phyloP scores from a whole-genome alignment of 2,113 vertebrate species.

The Haemorhous mexicanus region DNA sequence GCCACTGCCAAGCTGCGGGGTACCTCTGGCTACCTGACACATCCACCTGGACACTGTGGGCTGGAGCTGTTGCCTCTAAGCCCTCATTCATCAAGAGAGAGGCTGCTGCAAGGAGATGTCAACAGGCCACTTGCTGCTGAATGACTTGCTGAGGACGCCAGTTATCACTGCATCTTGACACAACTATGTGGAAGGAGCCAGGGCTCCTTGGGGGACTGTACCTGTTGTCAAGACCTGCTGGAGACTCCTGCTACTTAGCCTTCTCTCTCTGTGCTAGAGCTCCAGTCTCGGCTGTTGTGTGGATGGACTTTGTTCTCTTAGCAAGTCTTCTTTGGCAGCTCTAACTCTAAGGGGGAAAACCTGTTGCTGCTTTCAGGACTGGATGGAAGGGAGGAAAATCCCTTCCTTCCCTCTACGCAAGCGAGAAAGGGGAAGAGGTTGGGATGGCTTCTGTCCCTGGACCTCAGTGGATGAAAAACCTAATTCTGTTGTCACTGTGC shows the following conservation, averaged over 20 bases:
- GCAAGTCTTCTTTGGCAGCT: background rate
- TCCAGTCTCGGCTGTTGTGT: background rate
- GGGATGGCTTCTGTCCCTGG: background rate
- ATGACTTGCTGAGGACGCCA: slow-evolving; percentile 6
- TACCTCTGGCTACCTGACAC: slow-evolving; percentile 32
- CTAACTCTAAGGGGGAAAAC: background rate
- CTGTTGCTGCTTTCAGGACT: background rate
- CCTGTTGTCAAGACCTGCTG: background rate
- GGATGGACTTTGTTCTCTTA: slow-evolving; percentile 6
- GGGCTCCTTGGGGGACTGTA: background rate
- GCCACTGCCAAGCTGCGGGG: slow-evolving; percentile 12
- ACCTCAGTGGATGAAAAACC: background rate
- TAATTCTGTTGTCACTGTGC: background rate
- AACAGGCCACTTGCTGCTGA: slow-evolving; percentile 14
- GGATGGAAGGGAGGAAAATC: background rate
- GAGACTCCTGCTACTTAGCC: background rate
- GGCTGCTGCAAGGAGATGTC: slow-evolving; percentile 28
- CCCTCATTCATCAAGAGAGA: background rate
- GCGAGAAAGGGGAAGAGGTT: background rate
- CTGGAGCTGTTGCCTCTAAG: slow-evolving; percentile 36
- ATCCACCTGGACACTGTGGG: slow-evolving; percentile 30
- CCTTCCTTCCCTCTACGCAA: background rate
- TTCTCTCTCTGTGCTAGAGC: background rate
- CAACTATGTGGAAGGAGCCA: background rate
- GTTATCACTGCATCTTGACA: background rate